Conservation (phyloP, 2,888 invertebrate species). For the Phaonia tiefii region DNA sequence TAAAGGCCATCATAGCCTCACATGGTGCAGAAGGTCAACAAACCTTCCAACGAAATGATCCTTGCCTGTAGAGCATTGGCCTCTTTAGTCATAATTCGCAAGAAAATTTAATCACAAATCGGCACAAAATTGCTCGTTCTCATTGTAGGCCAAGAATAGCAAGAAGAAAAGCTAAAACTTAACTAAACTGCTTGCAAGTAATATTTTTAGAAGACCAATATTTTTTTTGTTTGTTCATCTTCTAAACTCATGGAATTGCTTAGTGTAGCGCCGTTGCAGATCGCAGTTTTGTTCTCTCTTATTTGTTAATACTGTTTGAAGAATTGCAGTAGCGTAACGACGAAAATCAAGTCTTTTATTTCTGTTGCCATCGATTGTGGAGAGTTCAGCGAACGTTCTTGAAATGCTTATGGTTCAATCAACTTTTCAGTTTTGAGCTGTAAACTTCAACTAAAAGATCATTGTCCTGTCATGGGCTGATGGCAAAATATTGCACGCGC, state of each 20-base stretch:
- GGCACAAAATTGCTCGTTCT: not conserved
- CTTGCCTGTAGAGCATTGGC: constrained; percentile 53
- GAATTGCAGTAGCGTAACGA: not conserved
- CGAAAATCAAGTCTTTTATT: constrained; percentile 39
- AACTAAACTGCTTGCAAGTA: not conserved
- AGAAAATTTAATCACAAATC: constrained; percentile 23
- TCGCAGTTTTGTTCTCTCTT: too few species aligned
- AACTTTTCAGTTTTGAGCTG: constrained; percentile 40
- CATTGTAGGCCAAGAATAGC: not conserved
- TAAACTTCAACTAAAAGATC: constrained; percentile 48
- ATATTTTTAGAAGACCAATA: too few species aligned
- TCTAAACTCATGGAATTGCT: constrained; percentile 44
- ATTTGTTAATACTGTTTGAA: constrained; percentile 31
- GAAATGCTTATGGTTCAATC: constrained; percentile 70
- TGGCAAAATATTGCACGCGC: too few species aligned
- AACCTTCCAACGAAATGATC: constrained; percentile 60
- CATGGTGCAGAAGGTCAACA: constrained; percentile 42
- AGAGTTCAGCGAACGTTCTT: constrained; percentile 70
- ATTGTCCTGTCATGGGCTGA: constrained; percentile 52
- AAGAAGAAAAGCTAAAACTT: not conserved
- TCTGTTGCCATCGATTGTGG: constrained; percentile 38
- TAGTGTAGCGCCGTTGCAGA: not conserved
- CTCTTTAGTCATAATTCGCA: constrained; percentile 59
- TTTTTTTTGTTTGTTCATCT: constrained; percentile 1
- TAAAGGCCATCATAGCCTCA: too few species aligned